Evolutionary conservation across 2,888 invertebrate species (phyloP), one percentile per base, ranked within the genome.

Genomic region (Hymenopus coronatus): DNA sequence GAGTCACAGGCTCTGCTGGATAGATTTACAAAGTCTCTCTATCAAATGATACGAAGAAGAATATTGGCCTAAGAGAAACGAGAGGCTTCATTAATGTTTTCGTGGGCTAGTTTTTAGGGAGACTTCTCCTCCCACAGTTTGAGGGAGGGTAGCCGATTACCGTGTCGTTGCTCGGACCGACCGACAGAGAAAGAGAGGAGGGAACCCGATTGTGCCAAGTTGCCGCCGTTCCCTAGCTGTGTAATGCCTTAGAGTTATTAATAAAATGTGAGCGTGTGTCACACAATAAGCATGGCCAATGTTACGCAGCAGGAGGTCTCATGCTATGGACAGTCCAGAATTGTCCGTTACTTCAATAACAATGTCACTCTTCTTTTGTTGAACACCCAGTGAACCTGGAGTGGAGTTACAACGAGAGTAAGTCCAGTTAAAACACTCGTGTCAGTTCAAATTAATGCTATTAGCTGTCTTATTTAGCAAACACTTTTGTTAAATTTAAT

Each of bases 171-270:
- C 54, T 70, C 54, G 54, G 20, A 70, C 54, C 25, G 54, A 70
- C 54, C 54, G 54, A 70, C 15, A 70, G 54, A 70, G 54, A 20
- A 15, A 86, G 86, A 86, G 81, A 14, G 54, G 25, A 28, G 3
- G 7, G 25, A 28, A 81, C 9, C 70, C 25, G 86, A 20, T 28
- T 81, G 54, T 86, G 86, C 86, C 86, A 86, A 86, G 81, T 86
- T 27, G 85, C 85, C 27, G 12, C 54, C 54, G 54, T 70, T 25
- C 54, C 54, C 25, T 40, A 40, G n/a, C n/a, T 25, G 33, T 84
- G 40, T 40, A 85, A 85, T 70, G 86, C 86, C 86, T 70, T 86
- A 70, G 86, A 88, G 88, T 88, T 88, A 88, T 88, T 88, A 88
- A 88, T 88, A 88, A 88, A 82, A 82, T 40, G 83, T 40, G 85